Conservation (phyloP, 2,888 invertebrate genomes). For the Pandemis corylana region DNA sequence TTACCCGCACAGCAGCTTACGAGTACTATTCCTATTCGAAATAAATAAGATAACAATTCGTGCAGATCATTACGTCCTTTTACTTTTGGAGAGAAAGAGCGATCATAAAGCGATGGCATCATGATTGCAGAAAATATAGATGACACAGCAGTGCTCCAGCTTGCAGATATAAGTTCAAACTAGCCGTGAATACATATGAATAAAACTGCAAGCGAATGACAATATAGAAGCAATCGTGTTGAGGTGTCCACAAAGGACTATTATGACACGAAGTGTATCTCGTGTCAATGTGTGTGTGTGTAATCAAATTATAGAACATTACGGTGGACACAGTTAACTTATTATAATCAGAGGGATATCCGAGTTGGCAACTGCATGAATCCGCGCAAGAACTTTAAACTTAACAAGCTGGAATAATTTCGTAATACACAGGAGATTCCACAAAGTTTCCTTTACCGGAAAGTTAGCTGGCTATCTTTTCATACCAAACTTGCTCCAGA, state of each 20-base stretch:
- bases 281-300: not conserved
- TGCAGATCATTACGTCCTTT: not conserved
- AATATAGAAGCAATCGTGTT: not conserved
- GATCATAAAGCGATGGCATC: not conserved
- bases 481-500: not conserved
- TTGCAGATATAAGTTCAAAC: not conserved
- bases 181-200: not conserved
- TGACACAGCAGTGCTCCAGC: not conserved
- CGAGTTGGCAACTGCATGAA: not conserved
- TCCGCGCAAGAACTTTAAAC: not conserved
- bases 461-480: not conserved
- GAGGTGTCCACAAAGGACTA: not conserved
- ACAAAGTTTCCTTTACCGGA: not conserved
- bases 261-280: not conserved
- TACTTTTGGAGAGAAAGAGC: not conserved
- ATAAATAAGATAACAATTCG: not conserved
- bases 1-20: not conserved
- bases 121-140: conserved; percentile 3
- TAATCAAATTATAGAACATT: not conserved
- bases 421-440: not conserved
- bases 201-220: not conserved
- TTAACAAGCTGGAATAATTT: conserved; percentile 4
- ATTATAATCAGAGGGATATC: not conserved
- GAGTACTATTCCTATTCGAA: not conserved
- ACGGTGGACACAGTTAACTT: not conserved